Evolutionary conservation across 2,888 invertebrate genomes (phyloP).

Genomic region (Euplagia quadripunctaria): DNA sequence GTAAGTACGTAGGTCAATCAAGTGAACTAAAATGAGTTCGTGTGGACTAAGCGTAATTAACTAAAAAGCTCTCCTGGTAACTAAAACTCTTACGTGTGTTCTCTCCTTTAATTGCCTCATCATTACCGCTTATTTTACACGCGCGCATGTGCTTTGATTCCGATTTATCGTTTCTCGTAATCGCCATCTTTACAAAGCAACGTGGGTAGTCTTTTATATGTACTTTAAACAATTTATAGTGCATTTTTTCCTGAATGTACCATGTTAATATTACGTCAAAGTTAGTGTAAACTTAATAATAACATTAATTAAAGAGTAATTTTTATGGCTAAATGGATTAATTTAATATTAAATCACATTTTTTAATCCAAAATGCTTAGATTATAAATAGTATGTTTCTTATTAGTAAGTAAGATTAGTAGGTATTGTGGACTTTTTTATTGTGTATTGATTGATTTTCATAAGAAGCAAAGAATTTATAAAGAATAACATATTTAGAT

Average conservation of each 20-base stretch:
- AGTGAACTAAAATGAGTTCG: conserved; percentile 1
- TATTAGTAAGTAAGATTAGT: no score
- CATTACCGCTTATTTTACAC: conserved; percentile 45
- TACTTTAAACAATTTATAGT: conserved; percentile 15
- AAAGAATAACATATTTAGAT: no score
- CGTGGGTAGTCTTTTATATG: conserved; percentile 43
- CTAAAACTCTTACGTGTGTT: conserved; percentile 36
- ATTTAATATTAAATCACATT: no score
- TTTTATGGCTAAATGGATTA: no score
- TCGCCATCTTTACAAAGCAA: conserved; percentile 30
- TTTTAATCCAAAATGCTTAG: no score
- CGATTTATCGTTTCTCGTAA: conserved; percentile 50
- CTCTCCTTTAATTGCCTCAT: conserved; percentile 38
- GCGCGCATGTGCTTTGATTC: conserved; percentile 44
- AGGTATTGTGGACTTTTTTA: no score
- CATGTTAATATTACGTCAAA: background rate
- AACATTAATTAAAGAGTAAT: background rate
- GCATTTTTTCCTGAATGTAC: background rate
- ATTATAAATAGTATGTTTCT: no score
- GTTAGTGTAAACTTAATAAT: background rate
- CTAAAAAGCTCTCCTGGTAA: conserved; percentile 9
- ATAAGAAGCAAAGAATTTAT: no score
- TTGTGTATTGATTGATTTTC: no score
- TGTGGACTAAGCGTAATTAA: conserved; percentile 4
- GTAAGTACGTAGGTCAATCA: background rate